Evolutionary conservation across 2,888 invertebrate genomes (phyloP).

Genomic region (Volucella zonaria): DNA sequence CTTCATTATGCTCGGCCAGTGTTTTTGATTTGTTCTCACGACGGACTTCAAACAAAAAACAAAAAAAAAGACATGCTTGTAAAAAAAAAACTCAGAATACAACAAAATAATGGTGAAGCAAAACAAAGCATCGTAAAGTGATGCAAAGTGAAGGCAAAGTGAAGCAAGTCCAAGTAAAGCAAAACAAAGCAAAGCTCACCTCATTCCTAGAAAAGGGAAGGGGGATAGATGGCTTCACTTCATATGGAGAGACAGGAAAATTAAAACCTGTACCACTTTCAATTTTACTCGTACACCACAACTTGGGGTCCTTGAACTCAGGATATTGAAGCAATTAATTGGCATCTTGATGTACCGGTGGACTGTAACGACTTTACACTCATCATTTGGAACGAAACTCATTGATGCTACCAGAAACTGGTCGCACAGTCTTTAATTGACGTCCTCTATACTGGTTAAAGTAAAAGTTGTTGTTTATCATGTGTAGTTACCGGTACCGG

Average conservation of each 20-base stretch:
- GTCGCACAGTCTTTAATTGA: neutral
- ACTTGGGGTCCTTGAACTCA: constrained; percentile 50
- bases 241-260: constrained; percentile 15
- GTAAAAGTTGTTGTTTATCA: constrained; percentile 44
- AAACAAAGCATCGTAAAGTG: no score
- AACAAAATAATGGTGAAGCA: neutral
- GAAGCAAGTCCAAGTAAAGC: neutral
- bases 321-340: constrained; percentile 51
- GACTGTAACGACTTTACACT: no score
- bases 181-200: constrained; percentile 14
- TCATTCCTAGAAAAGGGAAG: neutral
- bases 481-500: constrained; percentile 18
- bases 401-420: neutral
- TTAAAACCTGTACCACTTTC: constrained; percentile 44
- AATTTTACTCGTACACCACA: constrained; percentile 39
- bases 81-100: neutral
- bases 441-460: constrained; percentile 30
- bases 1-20: constrained; percentile 39
- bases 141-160: neutral
- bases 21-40: constrained; percentile 39
- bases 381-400: neutral
- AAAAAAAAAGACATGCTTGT: no score
- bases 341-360: constrained; percentile 18
- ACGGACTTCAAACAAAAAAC: constrained; percentile 9
- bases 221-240: neutral